Conservation (phyloP, 2,888 invertebrate species). For the Campoletis raptor region DNA sequence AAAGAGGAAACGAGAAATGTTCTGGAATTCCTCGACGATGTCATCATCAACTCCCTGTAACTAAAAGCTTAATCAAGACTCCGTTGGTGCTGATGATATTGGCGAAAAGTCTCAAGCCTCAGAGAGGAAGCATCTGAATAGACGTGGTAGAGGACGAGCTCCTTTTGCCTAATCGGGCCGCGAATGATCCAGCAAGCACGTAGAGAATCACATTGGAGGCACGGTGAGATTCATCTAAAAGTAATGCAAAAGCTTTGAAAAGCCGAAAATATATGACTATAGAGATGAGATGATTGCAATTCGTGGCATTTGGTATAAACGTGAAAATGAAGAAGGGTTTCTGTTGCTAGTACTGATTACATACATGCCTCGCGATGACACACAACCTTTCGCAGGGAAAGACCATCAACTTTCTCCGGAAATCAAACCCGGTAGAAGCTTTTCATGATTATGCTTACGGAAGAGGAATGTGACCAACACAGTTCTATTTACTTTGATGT, state of each 20-base stretch:
- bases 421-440: conserved; percentile 20
- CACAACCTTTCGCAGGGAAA: conserved; percentile 15
- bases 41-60: conserved; percentile 73
- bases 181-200: conserved; percentile 49
- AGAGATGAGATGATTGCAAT: conserved; percentile 11
- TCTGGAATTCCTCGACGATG: conserved; percentile 67
- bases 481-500: conserved; percentile 52
- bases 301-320: conserved; percentile 4
- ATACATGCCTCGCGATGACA: conserved; percentile 30
- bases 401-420: conserved; percentile 21
- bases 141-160: conserved; percentile 48
- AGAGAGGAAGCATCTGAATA: conserved; percentile 57
- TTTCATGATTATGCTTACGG: conserved; percentile 27
- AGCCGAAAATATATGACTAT: background rate
- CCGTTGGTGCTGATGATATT: conserved; percentile 69
- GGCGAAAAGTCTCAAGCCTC: conserved; percentile 75
- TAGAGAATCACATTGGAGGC: conserved; percentile 4
- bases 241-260: conserved; percentile 20
- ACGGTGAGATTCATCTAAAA: background rate
- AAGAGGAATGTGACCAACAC: conserved; percentile 1
- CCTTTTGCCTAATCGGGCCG: conserved; percentile 40
- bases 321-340: conserved; percentile 23
- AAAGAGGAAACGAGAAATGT: conserved; percentile 45
- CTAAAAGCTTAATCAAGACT: conserved; percentile 79
- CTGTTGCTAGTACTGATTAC: conserved; percentile 50